phyloP scores from a whole-genome alignment of 2,113 vertebrate species.

The Psilopsiagon aurifrons region DNA sequence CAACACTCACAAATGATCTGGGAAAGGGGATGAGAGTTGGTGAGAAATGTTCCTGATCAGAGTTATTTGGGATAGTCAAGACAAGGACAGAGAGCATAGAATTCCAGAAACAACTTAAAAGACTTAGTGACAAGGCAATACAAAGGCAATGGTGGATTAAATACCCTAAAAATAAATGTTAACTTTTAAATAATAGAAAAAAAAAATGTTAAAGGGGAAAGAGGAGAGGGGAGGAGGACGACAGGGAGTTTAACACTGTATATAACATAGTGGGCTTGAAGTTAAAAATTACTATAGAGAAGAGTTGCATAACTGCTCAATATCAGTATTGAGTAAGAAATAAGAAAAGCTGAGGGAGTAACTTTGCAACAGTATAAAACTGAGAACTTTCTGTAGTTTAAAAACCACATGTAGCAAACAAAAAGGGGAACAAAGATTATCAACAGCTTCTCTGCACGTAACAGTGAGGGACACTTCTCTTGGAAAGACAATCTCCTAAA shows the following conservation, averaged over 20 bases:
- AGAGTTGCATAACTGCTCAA: background rate
- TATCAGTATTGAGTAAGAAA: background rate
- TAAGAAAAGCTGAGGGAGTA: background rate
- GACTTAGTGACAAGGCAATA: background rate
- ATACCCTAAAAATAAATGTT: background rate
- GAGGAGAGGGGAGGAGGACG: background rate
- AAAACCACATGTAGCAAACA: background rate
- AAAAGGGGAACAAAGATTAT: background rate
- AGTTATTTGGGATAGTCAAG: background rate
- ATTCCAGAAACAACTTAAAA: background rate
- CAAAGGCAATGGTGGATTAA: background rate
- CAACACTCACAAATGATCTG: background rate
- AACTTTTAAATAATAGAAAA: background rate
- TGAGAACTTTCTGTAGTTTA: background rate
- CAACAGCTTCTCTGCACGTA: background rate
- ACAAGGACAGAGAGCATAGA: accelerated
- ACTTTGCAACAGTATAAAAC: background rate
- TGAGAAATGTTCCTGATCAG: background rate
- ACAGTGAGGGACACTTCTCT: background rate
- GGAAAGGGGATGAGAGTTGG: background rate
- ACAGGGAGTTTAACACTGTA: background rate
- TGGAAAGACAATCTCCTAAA: background rate
- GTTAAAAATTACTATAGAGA: background rate
- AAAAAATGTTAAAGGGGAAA: background rate
- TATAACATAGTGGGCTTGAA: background rate